These are phyloP conservation scores for Palythoa heliodiscus DNA, from an alignment of 92 coral and sea anemone species.

Conservation along the genomic window DNA sequence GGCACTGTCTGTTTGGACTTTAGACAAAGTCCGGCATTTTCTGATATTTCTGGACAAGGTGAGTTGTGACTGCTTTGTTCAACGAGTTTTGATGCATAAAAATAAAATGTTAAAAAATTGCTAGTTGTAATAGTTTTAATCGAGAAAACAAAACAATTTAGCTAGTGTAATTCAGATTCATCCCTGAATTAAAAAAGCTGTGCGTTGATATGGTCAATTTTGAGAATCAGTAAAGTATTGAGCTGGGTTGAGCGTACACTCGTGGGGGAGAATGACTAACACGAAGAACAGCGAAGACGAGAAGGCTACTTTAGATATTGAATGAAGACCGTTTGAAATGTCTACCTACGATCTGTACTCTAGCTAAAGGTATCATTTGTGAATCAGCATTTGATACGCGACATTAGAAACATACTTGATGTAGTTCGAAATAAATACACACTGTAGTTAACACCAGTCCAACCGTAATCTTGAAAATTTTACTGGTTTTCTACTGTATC, in stretches of 20 bases:
- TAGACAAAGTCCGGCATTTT: conserved; percentile 78
- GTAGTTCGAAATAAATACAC: no score
- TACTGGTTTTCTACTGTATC: no score
- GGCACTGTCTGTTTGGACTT: conserved; percentile 87
- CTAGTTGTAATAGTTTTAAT: no score
- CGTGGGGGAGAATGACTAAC: no score
- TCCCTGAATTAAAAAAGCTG: no score
- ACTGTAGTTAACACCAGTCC: not conserved
- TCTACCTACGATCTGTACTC: not conserved
- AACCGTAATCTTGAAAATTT: not conserved
- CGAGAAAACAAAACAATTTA: not conserved
- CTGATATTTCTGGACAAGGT: conserved; percentile 78
- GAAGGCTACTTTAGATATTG: not conserved
- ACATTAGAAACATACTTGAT: not conserved
- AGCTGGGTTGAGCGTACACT: no score
- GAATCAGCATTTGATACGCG: not conserved
- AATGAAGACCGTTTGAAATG: not conserved
- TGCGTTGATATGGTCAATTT: no score
- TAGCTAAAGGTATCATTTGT: not conserved
- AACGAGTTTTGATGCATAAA: not conserved
- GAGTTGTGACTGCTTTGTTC: conserved; percentile 13
- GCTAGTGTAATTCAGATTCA: no score
- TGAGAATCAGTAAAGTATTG: no score
- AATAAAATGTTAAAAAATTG: not conserved
- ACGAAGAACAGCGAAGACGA: not conserved